Evolutionary conservation across 2,888 invertebrate genomes (phyloP).

Genomic region (Sminthurinus aureus): DNA sequence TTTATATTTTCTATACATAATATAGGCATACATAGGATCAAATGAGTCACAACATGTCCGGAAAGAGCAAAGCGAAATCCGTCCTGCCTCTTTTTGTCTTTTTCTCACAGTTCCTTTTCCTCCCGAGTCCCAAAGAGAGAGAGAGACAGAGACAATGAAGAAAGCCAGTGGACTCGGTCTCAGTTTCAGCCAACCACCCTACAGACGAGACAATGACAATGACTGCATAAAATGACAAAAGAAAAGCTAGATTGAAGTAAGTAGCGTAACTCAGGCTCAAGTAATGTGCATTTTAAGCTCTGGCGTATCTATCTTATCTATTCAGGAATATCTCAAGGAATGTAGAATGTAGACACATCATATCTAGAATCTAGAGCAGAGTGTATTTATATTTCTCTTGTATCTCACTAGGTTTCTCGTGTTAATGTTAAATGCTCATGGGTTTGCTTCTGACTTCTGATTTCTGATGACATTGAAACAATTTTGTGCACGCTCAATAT

Average conservation of each 20-base stretch:
- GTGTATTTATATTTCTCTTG: no score
- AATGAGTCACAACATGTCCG: conserved; percentile 30
- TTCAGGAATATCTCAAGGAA: no score
- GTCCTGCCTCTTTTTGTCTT: neutral
- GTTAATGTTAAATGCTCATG: no score
- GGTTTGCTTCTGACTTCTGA: no score
- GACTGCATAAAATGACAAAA: conserved; percentile 36
- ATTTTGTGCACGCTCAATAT: no score
- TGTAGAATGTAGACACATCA: no score
- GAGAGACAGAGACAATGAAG: neutral
- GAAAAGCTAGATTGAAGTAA: conserved; percentile 15
- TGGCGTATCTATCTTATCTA: no score
- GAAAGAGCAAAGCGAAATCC: neutral
- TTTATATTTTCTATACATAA: no score
- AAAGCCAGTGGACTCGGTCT: neutral
- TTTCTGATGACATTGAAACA: no score
- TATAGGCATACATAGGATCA: neutral
- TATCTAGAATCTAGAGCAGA: no score
- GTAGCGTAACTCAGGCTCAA: neutral
- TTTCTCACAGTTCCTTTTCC: neutral
- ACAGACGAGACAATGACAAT: conserved; percentile 29
- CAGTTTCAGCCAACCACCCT: neutral
- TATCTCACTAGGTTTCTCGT: no score
- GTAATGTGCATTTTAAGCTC: no score
- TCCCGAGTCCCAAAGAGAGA: neutral